phyloP scores from a whole-genome alignment of 1,140 invertebrate species.

The Drosophila erecta region DNA sequence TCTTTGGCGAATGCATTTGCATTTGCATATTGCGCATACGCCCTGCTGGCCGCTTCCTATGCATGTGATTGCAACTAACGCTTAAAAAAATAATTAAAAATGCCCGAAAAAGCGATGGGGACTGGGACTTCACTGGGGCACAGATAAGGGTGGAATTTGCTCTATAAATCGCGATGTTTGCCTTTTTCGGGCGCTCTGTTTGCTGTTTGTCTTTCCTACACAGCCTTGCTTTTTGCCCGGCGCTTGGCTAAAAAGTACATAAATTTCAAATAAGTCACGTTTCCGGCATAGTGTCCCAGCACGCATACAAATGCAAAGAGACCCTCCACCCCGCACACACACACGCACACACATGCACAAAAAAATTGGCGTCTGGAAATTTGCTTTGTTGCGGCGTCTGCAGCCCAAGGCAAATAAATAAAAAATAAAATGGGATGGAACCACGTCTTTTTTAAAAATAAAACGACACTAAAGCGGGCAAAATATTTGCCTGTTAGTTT shows the following conservation, averaged over 20 bases:
- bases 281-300: constrained; percentile 61
- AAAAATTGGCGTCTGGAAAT: constrained; percentile 47
- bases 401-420: constrained; percentile 48
- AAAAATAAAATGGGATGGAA: constrained; percentile 11
- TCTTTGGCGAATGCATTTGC: constrained; percentile 70
- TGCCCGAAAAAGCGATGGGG: constrained; percentile 7
- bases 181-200: constrained; percentile 15
- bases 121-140: neutral
- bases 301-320: constrained; percentile 11
- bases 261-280: constrained; percentile 82
- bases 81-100: constrained; percentile 42
- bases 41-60: constrained; percentile 37
- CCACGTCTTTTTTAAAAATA: constrained; percentile 12
- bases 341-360: neutral
- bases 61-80: constrained; percentile 69
- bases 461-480: constrained; percentile 36
- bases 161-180: constrained; percentile 50
- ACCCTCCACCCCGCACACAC: neutral
- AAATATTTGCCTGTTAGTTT: constrained; percentile 41
- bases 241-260: constrained; percentile 75
- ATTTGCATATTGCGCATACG: constrained; percentile 78
- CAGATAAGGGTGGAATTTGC: constrained; percentile 47
- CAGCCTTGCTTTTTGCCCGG: constrained; percentile 36
- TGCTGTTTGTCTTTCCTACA: constrained; percentile 13
- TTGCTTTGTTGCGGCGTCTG: constrained; percentile 78